These are phyloP conservation scores for Rhagonycha fulva DNA, from an alignment of 2,888 invertebrate species.

Conservation along the genomic window DNA sequence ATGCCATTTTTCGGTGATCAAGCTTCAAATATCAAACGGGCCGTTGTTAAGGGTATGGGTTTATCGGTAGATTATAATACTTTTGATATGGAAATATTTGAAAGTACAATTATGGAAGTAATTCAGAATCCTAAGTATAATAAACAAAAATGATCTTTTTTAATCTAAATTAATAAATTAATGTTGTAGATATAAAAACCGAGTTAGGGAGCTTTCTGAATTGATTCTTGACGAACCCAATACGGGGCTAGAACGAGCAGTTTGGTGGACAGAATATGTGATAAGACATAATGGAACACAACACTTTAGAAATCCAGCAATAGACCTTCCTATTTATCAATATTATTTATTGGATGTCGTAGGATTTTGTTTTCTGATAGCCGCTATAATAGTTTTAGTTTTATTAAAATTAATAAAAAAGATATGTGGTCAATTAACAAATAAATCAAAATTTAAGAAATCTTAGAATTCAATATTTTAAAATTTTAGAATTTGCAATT, in stretches of 20 bases:
- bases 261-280: conserved; percentile 33
- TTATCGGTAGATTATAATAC: conserved; percentile 43
- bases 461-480: not conserved
- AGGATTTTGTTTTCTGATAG: not conserved
- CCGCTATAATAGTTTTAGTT: not conserved
- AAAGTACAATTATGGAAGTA: conserved; percentile 37
- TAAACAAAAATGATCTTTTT: not conserved
- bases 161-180: not conserved
- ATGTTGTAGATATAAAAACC: conserved; percentile 39
- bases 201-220: conserved; percentile 23
- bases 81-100: conserved; percentile 41
- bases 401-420: not conserved
- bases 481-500: not conserved
- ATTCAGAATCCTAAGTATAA: conserved; percentile 24
- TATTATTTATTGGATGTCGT: not conserved
- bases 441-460: not conserved
- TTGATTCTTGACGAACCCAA: conserved; percentile 39
- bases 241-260: conserved; percentile 37
- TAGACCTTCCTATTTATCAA: not conserved
- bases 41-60: conserved; percentile 43
- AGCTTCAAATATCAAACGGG: conserved; percentile 45
- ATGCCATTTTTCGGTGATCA: conserved; percentile 55
- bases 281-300: not conserved
- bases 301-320: not conserved
- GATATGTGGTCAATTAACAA: not conserved